phyloP scores from a whole-genome alignment of 2,888 invertebrate genomes.

The Harmothoe impar region DNA sequence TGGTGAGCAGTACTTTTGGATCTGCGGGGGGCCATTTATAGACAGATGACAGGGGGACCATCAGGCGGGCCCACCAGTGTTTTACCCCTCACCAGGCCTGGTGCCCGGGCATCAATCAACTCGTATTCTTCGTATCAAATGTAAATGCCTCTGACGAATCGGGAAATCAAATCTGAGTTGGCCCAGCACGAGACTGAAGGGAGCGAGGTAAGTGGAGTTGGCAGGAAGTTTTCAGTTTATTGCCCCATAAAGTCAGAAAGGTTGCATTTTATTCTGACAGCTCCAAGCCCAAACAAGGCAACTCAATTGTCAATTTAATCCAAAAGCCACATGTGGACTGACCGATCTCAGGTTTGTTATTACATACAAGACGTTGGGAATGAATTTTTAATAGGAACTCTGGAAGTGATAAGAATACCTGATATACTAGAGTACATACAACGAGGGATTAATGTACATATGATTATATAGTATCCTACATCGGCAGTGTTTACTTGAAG shows the following conservation, averaged over 20 bases:
- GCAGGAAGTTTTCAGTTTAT: background rate
- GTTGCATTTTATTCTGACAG: too few relatives aligned
- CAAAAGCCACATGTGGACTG: too few relatives aligned
- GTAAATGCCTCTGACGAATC: background rate
- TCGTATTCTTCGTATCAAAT: background rate
- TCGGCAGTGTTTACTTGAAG: too few relatives aligned
- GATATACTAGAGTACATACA: too few relatives aligned
- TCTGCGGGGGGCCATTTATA: slow-evolving; percentile 16
- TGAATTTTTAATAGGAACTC: too few relatives aligned
- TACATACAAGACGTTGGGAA: too few relatives aligned
- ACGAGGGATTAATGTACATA: too few relatives aligned
- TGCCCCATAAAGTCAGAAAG: background rate
- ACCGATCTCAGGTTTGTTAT: too few relatives aligned
- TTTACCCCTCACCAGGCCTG: background rate
- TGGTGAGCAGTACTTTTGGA: background rate
- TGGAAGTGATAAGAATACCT: too few relatives aligned
- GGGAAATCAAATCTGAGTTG: slow-evolving; percentile 7
- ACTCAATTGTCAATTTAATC: too few relatives aligned
- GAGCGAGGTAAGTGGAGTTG: background rate
- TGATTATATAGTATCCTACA: too few relatives aligned
- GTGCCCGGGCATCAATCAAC: background rate
- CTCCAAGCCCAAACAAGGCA: too few relatives aligned
- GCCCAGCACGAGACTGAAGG: background rate
- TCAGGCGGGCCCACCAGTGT: background rate
- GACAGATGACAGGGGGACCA: slow-evolving; percentile 20